Evolutionary conservation across 2,113 vertebrate species (phyloP).

Genomic region (Acanthisitta chloris): DNA sequence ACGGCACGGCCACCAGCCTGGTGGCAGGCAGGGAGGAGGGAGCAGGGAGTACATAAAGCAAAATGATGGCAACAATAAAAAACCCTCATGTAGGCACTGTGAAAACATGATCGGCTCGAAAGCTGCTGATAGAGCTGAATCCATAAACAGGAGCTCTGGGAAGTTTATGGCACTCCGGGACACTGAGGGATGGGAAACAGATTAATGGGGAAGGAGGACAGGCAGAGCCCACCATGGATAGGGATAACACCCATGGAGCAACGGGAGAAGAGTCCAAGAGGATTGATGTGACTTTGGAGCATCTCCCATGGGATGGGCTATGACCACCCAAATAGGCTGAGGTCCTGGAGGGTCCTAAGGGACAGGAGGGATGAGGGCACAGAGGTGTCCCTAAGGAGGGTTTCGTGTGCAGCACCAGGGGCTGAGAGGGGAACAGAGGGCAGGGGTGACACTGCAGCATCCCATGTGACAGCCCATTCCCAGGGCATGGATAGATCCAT

Average conservation of each 20-base stretch:
- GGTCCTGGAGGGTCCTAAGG: not conserved
- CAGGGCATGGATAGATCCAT: fast-evolving
- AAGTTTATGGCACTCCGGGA: constrained; percentile 53
- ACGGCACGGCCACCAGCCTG: not conserved
- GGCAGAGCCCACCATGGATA: not conserved
- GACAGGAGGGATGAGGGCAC: fast-evolving
- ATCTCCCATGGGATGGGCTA: not conserved
- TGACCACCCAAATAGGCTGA: fast-evolving
- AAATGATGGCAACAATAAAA: constrained; percentile 75
- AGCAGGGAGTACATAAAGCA: constrained; percentile 67
- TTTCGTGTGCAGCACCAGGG: not conserved
- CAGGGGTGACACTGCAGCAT: not conserved
- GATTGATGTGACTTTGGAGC: not conserved
- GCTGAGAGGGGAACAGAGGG: not conserved
- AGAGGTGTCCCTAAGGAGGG: not conserved
- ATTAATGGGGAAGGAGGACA: constrained; percentile 42
- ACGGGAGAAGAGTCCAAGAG: fast-evolving
- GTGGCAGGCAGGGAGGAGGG: not conserved
- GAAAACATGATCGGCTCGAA: constrained; percentile 60
- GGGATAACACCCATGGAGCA: fast-evolving
- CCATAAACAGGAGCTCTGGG: constrained; percentile 63
- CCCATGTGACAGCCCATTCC: not conserved
- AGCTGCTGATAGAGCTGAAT: constrained; percentile 79
- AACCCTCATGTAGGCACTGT: constrained; percentile 63
- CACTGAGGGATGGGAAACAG: not conserved